Base-by-base conservation (phyloP, 1,140 invertebrate genomes). In the Trinorchestia longiramus region DNA sequence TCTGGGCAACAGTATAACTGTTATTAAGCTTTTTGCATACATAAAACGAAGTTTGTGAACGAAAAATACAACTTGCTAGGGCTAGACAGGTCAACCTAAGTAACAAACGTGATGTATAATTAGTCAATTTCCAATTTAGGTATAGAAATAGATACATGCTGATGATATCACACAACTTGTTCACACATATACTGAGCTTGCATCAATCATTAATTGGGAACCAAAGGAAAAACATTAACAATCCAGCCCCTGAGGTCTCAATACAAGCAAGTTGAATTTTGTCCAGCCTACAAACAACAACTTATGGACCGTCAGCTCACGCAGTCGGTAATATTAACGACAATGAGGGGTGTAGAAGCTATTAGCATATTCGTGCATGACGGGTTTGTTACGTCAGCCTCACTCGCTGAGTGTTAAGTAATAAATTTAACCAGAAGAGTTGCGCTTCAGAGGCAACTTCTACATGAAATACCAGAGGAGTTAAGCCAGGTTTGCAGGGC, bases 331-430 rank as follows among this genome's bases (percentile, higher is more conserved):
- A 77, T 23, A 36, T 77, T 77, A 36, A 77, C 36, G 62, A 28
- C 62, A 77, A 11, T 36, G 62, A 77, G 62, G 36, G 62, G 62
- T 77, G 62, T 77, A 77, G 11, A 28, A 77, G 62, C 62, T 28
- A 77, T 77, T 77, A 77, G 62, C 62, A 77, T 77, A 77, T 77
- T 77, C 62, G 62, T 77, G 62, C 62, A 77, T 77, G 62, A 77
- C 62, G 62, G 62, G 8, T 77, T 77, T 77, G 11, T 77, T 36
- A 77, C 36, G 62, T 77, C 11, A 77, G 62, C 62, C 62, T 77
- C 62, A 77, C 62, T 77, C 28, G 62, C 8, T 3, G 11, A 77
- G 62, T 77, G 62, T 36, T 77, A 77, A 77, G 62, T 77, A 36
- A 77, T 77, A 77, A 77, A 77, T 77, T 77, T 36, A 23, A 36